A percentile compares a stretch with the other conserved stretches of the same genome.
These are phyloP conservation scores for Tenualosa thibaudeaui DNA, from an alignment of 2,797 vertebrate genomes.

Conservation along the genomic window DNA sequence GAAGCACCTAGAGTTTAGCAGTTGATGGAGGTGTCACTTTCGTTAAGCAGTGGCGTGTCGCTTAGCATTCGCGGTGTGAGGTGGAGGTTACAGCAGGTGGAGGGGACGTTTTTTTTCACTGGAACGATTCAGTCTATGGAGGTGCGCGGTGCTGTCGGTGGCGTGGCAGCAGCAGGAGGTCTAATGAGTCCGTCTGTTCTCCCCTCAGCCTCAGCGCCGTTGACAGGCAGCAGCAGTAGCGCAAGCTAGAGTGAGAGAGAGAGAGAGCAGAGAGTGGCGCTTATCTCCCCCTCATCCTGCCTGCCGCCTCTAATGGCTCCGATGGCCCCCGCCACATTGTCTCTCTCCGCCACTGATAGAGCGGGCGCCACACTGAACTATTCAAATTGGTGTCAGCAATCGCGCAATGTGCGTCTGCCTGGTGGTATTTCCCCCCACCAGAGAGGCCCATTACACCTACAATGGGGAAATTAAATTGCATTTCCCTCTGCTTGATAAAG, in stretches of 20 bases:
- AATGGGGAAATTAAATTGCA: constrained; percentile 79
- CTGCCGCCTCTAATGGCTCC: constrained; percentile 55
- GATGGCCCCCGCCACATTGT: constrained; percentile 50
- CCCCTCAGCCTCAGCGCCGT: not conserved
- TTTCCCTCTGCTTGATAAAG: constrained; percentile 79
- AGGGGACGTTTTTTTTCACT: not conserved
- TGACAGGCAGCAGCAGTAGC: not conserved
- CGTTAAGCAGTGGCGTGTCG: not conserved
- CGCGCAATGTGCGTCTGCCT: constrained; percentile 40
- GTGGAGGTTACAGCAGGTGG: not conserved
- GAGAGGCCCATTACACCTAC: constrained; percentile 53
- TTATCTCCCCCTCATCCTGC: constrained; percentile 50
- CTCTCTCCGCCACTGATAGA: constrained; percentile 58
- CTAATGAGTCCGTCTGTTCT: not conserved
- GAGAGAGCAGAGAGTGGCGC: constrained; percentile 33
- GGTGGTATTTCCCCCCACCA: constrained; percentile 25
- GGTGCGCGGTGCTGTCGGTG: not conserved
- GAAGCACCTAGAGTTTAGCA: not conserved
- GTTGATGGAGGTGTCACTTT: not conserved
- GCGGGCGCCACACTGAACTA: constrained; percentile 68
- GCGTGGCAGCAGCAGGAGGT: not conserved
- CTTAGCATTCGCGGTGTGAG: not conserved
- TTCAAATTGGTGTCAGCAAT: constrained; percentile 82
- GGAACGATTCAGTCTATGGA: not conserved
- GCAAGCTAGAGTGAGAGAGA: not conserved